These are phyloP conservation scores for Xenopus tropicalis DNA, from an alignment of 2,113 vertebrate genomes.

Conservation along the genomic window DNA sequence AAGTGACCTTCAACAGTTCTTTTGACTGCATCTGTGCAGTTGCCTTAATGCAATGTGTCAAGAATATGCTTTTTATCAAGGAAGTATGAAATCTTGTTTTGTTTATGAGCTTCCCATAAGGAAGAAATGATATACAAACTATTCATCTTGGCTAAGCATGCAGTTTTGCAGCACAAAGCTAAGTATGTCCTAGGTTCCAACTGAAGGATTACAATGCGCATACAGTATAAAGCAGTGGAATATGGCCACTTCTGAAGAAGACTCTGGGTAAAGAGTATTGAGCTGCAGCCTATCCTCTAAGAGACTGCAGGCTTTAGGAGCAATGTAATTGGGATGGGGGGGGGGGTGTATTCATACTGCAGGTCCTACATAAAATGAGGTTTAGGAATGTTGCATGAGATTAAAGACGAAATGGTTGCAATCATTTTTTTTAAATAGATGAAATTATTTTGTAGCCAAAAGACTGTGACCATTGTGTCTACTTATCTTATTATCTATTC, in stretches of 20 bases:
- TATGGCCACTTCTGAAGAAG: constrained; percentile 24
- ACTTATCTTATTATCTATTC: too few species aligned
- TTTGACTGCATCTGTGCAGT: neutral
- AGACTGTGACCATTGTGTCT: too few species aligned
- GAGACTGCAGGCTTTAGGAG: neutral
- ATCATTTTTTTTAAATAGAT: too few species aligned
- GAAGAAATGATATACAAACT: neutral
- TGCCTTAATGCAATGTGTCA: too few species aligned
- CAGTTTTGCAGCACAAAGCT: neutral
- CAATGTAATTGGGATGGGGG: neutral
- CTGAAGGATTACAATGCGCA: constrained; percentile 15
- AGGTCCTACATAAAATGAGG: too few species aligned
- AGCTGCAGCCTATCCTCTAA: neutral
- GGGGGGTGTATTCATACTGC: neutral
- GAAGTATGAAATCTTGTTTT: too few species aligned
- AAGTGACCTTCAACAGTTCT: neutral
- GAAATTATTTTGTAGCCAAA: too few species aligned
- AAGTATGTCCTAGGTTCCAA: neutral
- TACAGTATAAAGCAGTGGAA: constrained; percentile 7
- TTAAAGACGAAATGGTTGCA: too few species aligned
- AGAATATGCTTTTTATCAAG: neutral
- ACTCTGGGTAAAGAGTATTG: neutral
- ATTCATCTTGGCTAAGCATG: neutral
- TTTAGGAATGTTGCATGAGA: too few species aligned
- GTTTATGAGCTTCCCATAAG: too few species aligned